Evolutionary conservation across 2,888 invertebrate species (phyloP), one percentile per base, ranked within the genome.

Genomic region (Dasypogon diadema): DNA sequence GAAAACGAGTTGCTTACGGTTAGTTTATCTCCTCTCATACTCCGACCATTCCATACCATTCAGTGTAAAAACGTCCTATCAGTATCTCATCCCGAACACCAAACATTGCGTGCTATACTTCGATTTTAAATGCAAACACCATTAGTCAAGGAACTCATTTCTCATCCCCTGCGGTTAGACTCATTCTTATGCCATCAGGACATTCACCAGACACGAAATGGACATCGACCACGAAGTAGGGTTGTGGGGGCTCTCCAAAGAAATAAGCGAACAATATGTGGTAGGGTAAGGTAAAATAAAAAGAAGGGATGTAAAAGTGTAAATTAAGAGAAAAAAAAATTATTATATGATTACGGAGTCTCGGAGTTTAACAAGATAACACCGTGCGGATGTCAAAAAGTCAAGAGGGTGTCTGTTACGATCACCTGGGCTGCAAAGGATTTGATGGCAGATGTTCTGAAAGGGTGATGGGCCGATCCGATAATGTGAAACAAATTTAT

Each of bases 51-150:
- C 10, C 24, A 16, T 46, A 42, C 42, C 42, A 56, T 46, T 30
- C 48, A 56, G 46, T 46, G 58, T 21, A 63, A 34, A 48, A 26
- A 16, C n/a, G 24, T 54, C 30, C 18, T 51, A 70, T 70, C 70
- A 65, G 51, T 65, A 75, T 51, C 48, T 63, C 68, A 58, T 68
- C 51, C 46, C 26, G 30, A 30, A 60, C 68, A 51, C 72, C 75
- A 72, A 75, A 75, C 63, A 26, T 77, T 75, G 77, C 77, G 77
- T 77, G 77, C 30, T 70, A 55, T 63, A 46, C 55, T 77, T 77
- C 77, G 77, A 77, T 77, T 77, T 77, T 75, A 58, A 77, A 75
- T 72, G 77, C 75, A 75, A 77, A 77, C 77, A 75, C 75, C 72
- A 77, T 77, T 77, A 77, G 77, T 77, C 77, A 75, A 77, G 75